Conservation (phyloP, 2,888 invertebrate genomes). For the Nasonia oneida region DNA sequence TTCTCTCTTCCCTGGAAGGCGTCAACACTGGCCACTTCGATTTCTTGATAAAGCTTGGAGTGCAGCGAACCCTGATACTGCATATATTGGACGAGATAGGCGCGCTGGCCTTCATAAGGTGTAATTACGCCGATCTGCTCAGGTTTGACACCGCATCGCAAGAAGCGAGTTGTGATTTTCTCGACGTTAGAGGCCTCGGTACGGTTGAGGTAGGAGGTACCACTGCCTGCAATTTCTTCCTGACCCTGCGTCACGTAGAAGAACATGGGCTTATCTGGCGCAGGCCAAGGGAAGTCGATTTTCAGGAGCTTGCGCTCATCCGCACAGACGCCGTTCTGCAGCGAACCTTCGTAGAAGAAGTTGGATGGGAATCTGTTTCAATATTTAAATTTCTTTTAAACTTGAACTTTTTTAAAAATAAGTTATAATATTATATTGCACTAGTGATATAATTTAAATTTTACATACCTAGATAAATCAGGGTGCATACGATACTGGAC, state of each 20-base stretch:
- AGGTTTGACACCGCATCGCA: constrained; percentile 96
- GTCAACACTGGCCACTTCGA: constrained; percentile 99
- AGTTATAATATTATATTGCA: background rate
- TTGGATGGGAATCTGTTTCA: constrained; percentile 95
- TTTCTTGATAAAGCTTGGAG: constrained; percentile 97
- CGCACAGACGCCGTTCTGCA: constrained; percentile 99
- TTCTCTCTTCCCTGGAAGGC: constrained; percentile 99
- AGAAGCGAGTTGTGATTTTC: constrained; percentile 96
- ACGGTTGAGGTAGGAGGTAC: constrained; percentile 98
- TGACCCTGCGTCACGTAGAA: constrained; percentile 99
- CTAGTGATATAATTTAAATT: background rate
- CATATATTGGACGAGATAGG: constrained; percentile 99
- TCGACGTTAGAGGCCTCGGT: constrained; percentile 99
- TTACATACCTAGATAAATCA: constrained; percentile 85
- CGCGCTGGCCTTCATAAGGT: constrained; percentile 98
- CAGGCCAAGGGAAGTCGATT: constrained; percentile 99
- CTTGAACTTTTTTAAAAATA: background rate
- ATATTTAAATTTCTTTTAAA: background rate
- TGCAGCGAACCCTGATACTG: constrained; percentile 98
- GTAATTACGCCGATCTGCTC: constrained; percentile 99
- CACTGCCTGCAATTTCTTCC: constrained; percentile 99
- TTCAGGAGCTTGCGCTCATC: constrained; percentile 94
- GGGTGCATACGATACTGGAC: constrained; percentile 99
- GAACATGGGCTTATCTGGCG: constrained; percentile 98
- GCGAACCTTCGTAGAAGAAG: constrained; percentile 99